Evolutionary conservation across 2,113 vertebrate genomes (phyloP), one percentile per base, ranked within the genome.

Genomic region (Pagrus major): DNA sequence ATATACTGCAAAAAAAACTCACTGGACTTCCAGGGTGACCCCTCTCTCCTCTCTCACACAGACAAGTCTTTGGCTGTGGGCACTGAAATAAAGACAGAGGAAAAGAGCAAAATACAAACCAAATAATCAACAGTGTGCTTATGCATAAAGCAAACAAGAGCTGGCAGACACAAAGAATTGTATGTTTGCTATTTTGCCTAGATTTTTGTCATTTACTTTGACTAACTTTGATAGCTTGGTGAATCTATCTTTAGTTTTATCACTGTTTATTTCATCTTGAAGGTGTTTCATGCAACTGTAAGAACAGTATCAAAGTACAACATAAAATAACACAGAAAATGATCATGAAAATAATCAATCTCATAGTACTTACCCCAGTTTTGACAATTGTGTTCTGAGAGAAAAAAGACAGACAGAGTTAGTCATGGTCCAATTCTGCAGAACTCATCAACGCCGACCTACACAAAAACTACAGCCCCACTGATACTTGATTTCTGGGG

Each of bases 11-110:
- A 68, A 35, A 68, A 35, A 16, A 31, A 56, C 91, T 96, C 91
- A 98, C 97, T 60, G 92, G 81, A 83, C 67, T 84, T 76, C 96
- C 97, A 74, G 93, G 89, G 8, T 89, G 84, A 1, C 97, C 96
- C 76, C 90, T 92, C 23, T 94, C 88, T 37, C 96, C 97, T 69
- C 94, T 96, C 47, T 95, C 95, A 93, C 96, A 98, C 23, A 61
- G 74, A 54, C 96, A 98, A 18, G 27, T 84, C 81, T 94, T 96
- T 11, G 0, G 89, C 79, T 90, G 88, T 3, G 92, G 92, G 83
- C 97, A 98, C 97, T 98, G 76, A 35, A 89, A 92, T 21, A 66
- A 65, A 83, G 25, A 61, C 3, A 58, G 3, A 18, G 51, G 35
- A 27, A 29, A 2, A 83, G 5, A 27, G 6, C n/a, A 37, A 54